Percentiles rank a stretch among this genome's conserved stretches.
Evolutionary conservation across 2,888 invertebrate genomes (phyloP).

Genomic region (Mallateleia sp.): DNA sequence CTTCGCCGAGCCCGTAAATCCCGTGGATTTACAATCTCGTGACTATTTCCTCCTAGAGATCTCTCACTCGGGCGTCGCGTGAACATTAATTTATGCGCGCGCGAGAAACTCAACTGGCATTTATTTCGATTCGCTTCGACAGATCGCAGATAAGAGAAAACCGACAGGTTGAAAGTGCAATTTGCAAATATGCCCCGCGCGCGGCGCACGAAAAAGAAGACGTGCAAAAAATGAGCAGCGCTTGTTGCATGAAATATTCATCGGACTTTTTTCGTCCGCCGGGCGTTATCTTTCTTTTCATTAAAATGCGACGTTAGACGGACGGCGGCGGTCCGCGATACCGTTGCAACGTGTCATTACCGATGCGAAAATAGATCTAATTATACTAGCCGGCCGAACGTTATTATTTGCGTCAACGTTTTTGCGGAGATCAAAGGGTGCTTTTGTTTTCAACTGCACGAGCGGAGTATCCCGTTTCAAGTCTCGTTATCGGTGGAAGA

Average conservation of each 20-base stretch:
- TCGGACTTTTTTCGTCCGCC: conserved; percentile 29
- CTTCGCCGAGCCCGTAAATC: not conserved
- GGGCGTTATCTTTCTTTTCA: conserved; percentile 54
- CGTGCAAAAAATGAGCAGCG: conserved; percentile 54
- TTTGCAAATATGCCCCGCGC: conserved; percentile 56
- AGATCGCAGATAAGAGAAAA: conserved; percentile 61
- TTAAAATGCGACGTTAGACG: conserved; percentile 40
- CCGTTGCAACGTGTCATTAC: conserved; percentile 70
- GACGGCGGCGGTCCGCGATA: conserved; percentile 55
- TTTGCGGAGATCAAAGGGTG: conserved; percentile 72
- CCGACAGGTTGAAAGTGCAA: conserved; percentile 69
- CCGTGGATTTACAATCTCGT: conserved; percentile 24
- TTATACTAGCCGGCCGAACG: conserved; percentile 55
- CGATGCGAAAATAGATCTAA: conserved; percentile 69
- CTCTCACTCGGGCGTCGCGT: conserved; percentile 58
- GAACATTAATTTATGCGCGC: conserved; percentile 73
- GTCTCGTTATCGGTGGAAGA: conserved; percentile 26
- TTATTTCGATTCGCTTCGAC: conserved; percentile 68
- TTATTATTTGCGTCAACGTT: conserved; percentile 63
- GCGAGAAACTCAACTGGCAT: conserved; percentile 56
- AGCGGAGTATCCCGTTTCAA: conserved; percentile 47
- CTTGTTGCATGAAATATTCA: conserved; percentile 70
- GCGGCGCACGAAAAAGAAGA: conserved; percentile 44
- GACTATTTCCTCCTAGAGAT: conserved; percentile 59
- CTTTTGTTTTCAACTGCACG: conserved; percentile 64